Percentiles rank a stretch among this genome's conserved stretches.
phyloP scores from a whole-genome alignment of 2,888 invertebrate species.

The Lochmaea crataegi region DNA sequence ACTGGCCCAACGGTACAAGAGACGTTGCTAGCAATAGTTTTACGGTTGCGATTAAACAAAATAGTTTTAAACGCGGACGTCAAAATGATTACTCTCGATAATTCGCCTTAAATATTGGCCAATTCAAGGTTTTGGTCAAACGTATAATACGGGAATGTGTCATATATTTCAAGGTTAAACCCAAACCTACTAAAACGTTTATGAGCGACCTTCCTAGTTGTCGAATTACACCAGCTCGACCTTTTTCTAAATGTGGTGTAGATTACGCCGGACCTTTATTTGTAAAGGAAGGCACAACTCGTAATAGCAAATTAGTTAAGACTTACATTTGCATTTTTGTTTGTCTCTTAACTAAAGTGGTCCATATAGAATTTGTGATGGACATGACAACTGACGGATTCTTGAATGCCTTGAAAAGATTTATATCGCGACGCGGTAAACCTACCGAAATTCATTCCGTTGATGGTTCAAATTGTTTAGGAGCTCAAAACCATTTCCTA shows the following conservation, averaged over 20 bases:
- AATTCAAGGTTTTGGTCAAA: slow-evolving; percentile 1
- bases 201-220: too few species aligned
- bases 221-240: too few species aligned
- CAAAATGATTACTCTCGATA: neutral
- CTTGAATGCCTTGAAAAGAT: slow-evolving; percentile 24
- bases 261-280: too few species aligned
- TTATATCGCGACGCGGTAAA: slow-evolving; percentile 8
- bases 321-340: too few species aligned
- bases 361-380: too few species aligned
- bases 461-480: slow-evolving; percentile 21
- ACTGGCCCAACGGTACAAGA: slow-evolving; percentile 38
- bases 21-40: too few species aligned
- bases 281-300: too few species aligned
- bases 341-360: too few species aligned
- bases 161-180: too few species aligned
- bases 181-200: too few species aligned
- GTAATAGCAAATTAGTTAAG: too few species aligned
- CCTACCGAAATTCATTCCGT: slow-evolving; percentile 22
- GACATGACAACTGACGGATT: slow-evolving; percentile 17
- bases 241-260: too few species aligned
- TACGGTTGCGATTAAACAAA: slow-evolving; percentile 10
- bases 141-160: slow-evolving; percentile 1
- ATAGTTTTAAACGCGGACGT: slow-evolving; percentile 16
- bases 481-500: slow-evolving; percentile 25
- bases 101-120: neutral